These are phyloP conservation scores for Coptodon bakossiorum DNA, from an alignment of 2,113 vertebrate species.

Conservation along the genomic window DNA sequence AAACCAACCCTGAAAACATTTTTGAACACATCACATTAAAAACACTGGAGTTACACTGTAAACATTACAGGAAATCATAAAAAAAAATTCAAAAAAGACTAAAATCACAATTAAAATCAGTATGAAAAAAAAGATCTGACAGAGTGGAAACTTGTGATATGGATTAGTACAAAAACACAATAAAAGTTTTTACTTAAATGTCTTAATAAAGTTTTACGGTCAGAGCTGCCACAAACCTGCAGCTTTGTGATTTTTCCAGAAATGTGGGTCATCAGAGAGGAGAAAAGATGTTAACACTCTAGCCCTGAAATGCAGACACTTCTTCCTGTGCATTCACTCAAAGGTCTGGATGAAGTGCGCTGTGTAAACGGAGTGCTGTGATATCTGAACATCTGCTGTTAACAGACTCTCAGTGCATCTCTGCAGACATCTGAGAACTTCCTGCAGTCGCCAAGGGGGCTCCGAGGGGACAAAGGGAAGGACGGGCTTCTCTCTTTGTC, in stretches of 20 bases:
- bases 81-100: neutral
- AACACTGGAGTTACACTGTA: too few relatives aligned
- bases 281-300: neutral
- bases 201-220: neutral
- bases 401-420: neutral
- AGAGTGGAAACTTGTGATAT: neutral
- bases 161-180: neutral
- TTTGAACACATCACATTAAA: neutral
- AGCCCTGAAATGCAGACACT: neutral
- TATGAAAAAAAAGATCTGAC: neutral
- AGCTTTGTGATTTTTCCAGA: neutral
- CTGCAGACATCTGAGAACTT: slow-evolving; percentile 39
- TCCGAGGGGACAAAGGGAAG: slow-evolving; percentile 4
- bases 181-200: neutral
- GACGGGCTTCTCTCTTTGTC: neutral
- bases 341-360: neutral
- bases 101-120: neutral
- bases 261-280: neutral
- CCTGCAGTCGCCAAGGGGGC: slow-evolving; percentile 28
- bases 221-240: neutral
- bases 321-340: neutral
- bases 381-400: slow-evolving; percentile 13
- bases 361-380: neutral
- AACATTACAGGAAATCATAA: neutral
- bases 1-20: neutral